Evolutionary conservation across 2,888 invertebrate genomes (phyloP).

Genomic region (Chouioia cunea): DNA sequence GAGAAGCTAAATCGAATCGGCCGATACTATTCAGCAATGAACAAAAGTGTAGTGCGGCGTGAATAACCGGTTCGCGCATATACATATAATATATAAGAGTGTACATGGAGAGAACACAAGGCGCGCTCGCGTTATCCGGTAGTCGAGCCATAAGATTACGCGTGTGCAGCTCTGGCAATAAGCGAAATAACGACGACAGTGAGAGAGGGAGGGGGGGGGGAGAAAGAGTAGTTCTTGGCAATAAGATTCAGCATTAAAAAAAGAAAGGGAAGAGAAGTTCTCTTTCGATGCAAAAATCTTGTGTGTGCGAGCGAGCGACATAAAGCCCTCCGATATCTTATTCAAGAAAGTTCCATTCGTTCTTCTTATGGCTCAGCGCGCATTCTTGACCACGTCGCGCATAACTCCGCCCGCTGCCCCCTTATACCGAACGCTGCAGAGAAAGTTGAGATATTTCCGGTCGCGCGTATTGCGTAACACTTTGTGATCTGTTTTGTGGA

Average conservation of each 20-base stretch:
- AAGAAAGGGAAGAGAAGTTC: constrained; percentile 19
- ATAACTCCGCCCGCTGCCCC: constrained; percentile 58
- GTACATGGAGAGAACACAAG: not conserved
- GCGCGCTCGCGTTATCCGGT: constrained; percentile 34
- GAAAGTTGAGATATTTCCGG: constrained; percentile 35
- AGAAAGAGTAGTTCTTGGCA: no score
- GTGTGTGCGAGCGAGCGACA: constrained; percentile 47
- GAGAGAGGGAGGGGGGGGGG: no score
- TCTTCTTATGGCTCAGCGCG: constrained; percentile 53
- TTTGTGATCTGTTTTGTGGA: no score
- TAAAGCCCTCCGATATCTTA: constrained; percentile 64
- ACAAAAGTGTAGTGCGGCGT: constrained; percentile 23
- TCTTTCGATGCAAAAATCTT: constrained; percentile 50
- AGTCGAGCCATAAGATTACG: constrained; percentile 38
- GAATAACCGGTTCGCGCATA: constrained; percentile 38
- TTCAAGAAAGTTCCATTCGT: constrained; percentile 66
- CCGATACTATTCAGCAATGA: constrained; percentile 16
- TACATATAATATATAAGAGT: not conserved
- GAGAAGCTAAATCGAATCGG: no score
- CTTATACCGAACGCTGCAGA: constrained; percentile 7
- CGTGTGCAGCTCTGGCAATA: constrained; percentile 24
- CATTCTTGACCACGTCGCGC: constrained; percentile 65
- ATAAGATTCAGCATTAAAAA: constrained; percentile 42
- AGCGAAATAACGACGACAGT: constrained; percentile 40
- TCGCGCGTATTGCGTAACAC: constrained; percentile 22